Evolutionary conservation across 2,797 vertebrate genomes (phyloP).

Genomic region (Fundulus diaphanus): DNA sequence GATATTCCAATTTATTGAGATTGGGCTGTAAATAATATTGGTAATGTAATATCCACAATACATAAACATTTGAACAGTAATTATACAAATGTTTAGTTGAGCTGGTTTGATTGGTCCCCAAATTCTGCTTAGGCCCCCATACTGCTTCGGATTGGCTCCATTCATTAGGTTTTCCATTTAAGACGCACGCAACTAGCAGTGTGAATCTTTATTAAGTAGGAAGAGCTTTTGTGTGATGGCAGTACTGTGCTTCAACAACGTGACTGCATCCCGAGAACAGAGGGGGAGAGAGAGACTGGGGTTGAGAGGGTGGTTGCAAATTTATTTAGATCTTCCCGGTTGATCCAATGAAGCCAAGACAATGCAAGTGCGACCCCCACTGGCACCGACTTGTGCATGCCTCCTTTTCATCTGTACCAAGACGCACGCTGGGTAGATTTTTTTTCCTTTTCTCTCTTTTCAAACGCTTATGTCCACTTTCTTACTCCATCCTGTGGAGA

Average conservation of each 20-base stretch:
- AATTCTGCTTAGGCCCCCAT: background rate
- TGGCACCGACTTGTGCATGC: conserved; percentile 29
- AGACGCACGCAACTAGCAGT: background rate
- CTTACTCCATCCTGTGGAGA: background rate
- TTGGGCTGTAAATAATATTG: background rate
- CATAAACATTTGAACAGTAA: background rate
- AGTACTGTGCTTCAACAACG: conserved; percentile 73
- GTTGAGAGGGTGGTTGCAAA: conserved; percentile 56
- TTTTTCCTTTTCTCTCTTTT: background rate
- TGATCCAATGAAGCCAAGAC: conserved; percentile 58
- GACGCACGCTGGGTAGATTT: conserved; percentile 25
- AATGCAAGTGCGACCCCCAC: conserved; percentile 82
- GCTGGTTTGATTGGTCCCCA: background rate
- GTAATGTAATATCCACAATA: background rate
- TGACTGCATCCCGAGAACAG: conserved; percentile 66
- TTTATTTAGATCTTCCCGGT: conserved; percentile 77
- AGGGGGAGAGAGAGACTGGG: conserved; percentile 10
- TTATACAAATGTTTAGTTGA: background rate
- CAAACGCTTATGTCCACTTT: conserved; percentile 23
- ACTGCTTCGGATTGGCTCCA: background rate
- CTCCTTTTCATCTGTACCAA: conserved; percentile 26
- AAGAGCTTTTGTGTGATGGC: background rate
- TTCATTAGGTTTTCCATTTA: background rate
- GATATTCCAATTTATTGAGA: background rate
- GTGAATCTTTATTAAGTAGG: background rate